phyloP scores from a whole-genome alignment of 2,888 invertebrate genomes.

The Drosophila nr. medialis region DNA sequence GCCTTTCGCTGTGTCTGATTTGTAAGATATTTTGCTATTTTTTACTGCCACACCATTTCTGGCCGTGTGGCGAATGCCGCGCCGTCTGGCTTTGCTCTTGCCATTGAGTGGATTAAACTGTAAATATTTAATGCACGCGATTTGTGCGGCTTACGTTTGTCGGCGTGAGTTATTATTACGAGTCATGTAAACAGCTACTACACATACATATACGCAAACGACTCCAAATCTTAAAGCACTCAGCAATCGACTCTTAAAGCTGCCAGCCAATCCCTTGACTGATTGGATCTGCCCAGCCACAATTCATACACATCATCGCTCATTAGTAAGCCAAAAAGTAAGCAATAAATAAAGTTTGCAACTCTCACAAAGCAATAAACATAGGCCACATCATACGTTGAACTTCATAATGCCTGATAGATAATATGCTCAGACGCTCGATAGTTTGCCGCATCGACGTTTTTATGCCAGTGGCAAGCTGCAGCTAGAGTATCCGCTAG shows the following conservation, averaged over 20 bases:
- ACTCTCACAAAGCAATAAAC: slow-evolving; percentile 32
- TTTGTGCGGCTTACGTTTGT: slow-evolving; percentile 67
- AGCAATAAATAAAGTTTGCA: slow-evolving; percentile 56
- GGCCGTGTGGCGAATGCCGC: slow-evolving; percentile 37
- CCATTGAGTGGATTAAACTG: slow-evolving; percentile 80
- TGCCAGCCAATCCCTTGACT: slow-evolving; percentile 5
- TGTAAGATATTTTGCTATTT: slow-evolving; percentile 77
- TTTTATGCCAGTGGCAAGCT: slow-evolving; percentile 40
- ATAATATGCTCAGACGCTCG: slow-evolving; percentile 45
- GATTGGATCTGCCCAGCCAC: slow-evolving; percentile 7
- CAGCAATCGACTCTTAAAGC: slow-evolving; percentile 24
- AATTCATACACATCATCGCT: slow-evolving; percentile 58
- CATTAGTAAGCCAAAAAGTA: slow-evolving; percentile 59
- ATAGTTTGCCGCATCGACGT: slow-evolving; percentile 37
- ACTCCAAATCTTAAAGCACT: slow-evolving; percentile 17
- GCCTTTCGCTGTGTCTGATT: slow-evolving; percentile 68
- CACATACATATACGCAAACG: background rate
- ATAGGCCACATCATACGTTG: slow-evolving; percentile 20
- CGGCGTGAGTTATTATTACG: slow-evolving; percentile 67
- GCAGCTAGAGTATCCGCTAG: slow-evolving; percentile 38
- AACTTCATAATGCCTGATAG: slow-evolving; percentile 46
- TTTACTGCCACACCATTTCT: slow-evolving; percentile 72
- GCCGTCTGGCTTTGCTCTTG: slow-evolving; percentile 61
- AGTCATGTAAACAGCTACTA: slow-evolving; percentile 16
- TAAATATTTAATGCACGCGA: slow-evolving; percentile 77